phyloP scores from a whole-genome alignment of 2,797 vertebrate genomes.

The Gephyroberyx darwinii region DNA sequence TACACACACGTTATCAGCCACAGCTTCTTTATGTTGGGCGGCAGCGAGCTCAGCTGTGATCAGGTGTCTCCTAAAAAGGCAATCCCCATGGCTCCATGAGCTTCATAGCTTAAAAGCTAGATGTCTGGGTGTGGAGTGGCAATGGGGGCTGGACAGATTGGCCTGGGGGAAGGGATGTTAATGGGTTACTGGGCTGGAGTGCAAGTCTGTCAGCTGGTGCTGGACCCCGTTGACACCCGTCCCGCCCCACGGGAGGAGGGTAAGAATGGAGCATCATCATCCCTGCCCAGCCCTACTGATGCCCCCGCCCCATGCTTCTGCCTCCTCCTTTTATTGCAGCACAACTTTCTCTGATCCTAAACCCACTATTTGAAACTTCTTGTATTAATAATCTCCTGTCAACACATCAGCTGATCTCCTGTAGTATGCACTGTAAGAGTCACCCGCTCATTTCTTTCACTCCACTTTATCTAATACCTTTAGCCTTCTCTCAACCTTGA shows the following conservation, averaged over 20 bases:
- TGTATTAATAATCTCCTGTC: constrained; percentile 33
- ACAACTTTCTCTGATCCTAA: constrained; percentile 17
- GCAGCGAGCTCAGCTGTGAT: constrained; percentile 59
- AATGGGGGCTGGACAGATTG: constrained; percentile 39
- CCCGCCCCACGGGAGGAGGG: constrained; percentile 49
- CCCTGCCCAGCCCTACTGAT: constrained; percentile 4
- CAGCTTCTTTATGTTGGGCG: constrained; percentile 72
- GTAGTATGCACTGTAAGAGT: neutral
- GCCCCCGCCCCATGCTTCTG: neutral
- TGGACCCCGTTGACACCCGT: constrained; percentile 60
- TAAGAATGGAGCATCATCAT: constrained; percentile 66
- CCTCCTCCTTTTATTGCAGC: constrained; percentile 9
- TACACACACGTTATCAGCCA: constrained; percentile 69
- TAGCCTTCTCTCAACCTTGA: neutral
- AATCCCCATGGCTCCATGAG: constrained; percentile 70
- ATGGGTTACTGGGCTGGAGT: constrained; percentile 51
- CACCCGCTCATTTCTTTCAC: neutral
- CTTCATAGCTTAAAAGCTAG: constrained; percentile 40
- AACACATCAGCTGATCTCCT: constrained; percentile 9
- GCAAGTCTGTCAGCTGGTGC: constrained; percentile 72
- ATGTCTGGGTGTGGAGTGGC: constrained; percentile 50
- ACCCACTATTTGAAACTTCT: constrained; percentile 39
- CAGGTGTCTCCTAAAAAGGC: constrained; percentile 87
- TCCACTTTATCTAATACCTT: neutral
- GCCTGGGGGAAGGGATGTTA: constrained; percentile 60